Conservation (phyloP, 2,113 vertebrate genomes). For the Anoura caudifer region DNA sequence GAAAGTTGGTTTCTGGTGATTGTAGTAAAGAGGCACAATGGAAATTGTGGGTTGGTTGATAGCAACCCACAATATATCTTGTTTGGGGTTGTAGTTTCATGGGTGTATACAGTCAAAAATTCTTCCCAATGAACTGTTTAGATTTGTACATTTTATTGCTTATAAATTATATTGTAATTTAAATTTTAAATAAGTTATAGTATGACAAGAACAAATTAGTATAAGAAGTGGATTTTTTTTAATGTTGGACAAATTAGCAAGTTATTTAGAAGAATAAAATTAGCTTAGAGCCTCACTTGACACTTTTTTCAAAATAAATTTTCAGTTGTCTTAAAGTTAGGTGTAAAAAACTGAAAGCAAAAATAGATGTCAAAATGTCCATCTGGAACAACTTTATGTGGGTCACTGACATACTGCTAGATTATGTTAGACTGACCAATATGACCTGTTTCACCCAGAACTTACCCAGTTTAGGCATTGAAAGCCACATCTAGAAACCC, state of each 20-base stretch:
- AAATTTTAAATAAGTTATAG: neutral
- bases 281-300: constrained; percentile 34
- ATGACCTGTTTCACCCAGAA: neutral
- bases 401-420: neutral
- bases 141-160: neutral
- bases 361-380: constrained; percentile 32
- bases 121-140: neutral
- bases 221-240: neutral
- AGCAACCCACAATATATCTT: constrained; percentile 13
- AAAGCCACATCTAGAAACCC: neutral
- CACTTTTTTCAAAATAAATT: constrained; percentile 48
- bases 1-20: neutral
- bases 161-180: neutral
- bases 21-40: neutral
- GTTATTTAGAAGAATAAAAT: constrained; percentile 7
- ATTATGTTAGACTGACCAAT: neutral
- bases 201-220: neutral
- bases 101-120: neutral
- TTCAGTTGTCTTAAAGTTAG: constrained; percentile 18
- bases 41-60: neutral
- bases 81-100: neutral
- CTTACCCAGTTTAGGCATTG: neutral
- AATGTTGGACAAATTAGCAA: neutral
- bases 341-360: constrained; percentile 45
- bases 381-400: neutral